A percentile compares a stretch with the other conserved stretches of the same genome.
phyloP scores from a whole-genome alignment of 1,140 invertebrate species.

The Onthophagus taurus region DNA sequence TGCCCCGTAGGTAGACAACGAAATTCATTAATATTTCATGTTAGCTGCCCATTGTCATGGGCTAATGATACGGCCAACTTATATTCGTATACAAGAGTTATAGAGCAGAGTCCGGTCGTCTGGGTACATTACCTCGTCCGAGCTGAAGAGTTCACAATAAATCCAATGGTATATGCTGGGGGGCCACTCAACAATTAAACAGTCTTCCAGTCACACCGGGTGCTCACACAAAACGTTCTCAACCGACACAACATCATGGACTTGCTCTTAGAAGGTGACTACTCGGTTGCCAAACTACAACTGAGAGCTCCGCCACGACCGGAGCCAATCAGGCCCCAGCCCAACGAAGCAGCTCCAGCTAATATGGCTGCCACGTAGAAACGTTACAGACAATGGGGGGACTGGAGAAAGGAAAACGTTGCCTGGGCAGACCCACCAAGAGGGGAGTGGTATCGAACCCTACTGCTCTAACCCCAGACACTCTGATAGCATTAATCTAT shows the following conservation, averaged over 20 bases:
- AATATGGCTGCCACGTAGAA: slow-evolving; percentile 37
- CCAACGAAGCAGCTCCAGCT: slow-evolving; percentile 36
- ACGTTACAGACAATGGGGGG: slow-evolving; percentile 33
- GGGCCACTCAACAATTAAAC: slow-evolving; percentile 14
- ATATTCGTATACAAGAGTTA: no score
- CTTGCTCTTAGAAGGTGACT: slow-evolving; percentile 27
- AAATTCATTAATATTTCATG: slow-evolving; percentile 37
- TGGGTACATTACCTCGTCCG: neutral
- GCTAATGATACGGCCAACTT: neutral
- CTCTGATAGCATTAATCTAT: slow-evolving; percentile 15
- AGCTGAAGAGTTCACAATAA: slow-evolving; percentile 15
- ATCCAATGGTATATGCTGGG: slow-evolving; percentile 18
- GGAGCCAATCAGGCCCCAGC: slow-evolving; percentile 39
- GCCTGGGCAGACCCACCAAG: slow-evolving; percentile 19
- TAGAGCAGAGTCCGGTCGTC: no score
- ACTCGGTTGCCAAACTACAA: slow-evolving; percentile 26
- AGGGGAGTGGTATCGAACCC: slow-evolving; percentile 20
- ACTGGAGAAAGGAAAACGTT: slow-evolving; percentile 34
- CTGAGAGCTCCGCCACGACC: slow-evolving; percentile 33
- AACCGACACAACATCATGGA: slow-evolving; percentile 22
- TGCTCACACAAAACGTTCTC: slow-evolving; percentile 21
- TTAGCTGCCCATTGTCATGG: slow-evolving; percentile 24
- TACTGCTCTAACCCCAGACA: slow-evolving; percentile 14
- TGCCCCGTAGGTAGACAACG: slow-evolving; percentile 25
- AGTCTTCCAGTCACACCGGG: slow-evolving; percentile 19